Percentiles rank a stretch among this genome's conserved stretches.
Evolutionary conservation across 2,797 vertebrate genomes (phyloP).

Genomic region (Alfaro cultratus): DNA sequence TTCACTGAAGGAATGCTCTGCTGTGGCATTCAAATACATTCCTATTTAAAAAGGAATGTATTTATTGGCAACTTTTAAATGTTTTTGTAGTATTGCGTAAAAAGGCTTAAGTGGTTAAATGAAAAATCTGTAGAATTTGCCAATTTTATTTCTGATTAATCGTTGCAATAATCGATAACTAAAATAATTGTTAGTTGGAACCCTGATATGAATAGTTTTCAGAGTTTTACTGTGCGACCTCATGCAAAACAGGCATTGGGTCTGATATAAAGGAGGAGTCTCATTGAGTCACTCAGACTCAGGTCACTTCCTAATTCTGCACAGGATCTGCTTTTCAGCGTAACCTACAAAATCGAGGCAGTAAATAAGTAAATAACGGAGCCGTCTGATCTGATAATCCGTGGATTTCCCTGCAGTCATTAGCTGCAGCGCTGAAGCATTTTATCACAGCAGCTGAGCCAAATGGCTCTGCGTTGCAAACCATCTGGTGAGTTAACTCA

Average conservation of each 20-base stretch:
- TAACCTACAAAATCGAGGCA: not conserved
- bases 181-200: no score
- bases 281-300: not conserved
- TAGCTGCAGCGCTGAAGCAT: not conserved
- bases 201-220: not conserved
- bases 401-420: not conserved
- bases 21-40: no score
- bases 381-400: conserved; percentile 1
- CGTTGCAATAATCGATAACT: no score
- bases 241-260: not conserved
- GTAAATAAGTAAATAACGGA: not conserved
- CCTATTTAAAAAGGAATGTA: no score
- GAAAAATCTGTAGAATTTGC: no score
- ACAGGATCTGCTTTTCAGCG: not conserved
- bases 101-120: no score
- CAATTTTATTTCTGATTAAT: no score
- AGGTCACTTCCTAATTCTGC: not conserved
- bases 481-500: conserved; percentile 1
- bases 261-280: no score
- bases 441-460: conserved; percentile 11
- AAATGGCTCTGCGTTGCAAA: not conserved
- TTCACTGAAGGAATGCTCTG: no score
- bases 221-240: not conserved
- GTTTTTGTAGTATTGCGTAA: no score
- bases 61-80: no score